Percentiles rank a stretch among this genome's conserved stretches.
phyloP scores from a whole-genome alignment of 2,888 invertebrate species.

The Ptilodon capucinus region DNA sequence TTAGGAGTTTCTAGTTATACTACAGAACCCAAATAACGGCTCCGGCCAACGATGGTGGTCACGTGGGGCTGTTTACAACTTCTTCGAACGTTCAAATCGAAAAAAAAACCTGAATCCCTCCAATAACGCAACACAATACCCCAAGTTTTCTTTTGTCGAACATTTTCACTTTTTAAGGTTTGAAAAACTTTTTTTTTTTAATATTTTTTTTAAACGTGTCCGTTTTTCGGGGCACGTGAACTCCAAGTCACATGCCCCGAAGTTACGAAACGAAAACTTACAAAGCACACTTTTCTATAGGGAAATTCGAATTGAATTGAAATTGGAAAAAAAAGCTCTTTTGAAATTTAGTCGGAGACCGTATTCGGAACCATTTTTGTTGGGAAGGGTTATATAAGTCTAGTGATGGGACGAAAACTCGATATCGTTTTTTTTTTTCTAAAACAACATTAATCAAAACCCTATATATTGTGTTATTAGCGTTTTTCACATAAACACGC shows the following conservation, averaged over 20 bases:
- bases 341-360: not conserved
- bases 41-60: too few relatives aligned
- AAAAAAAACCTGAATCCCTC: too few relatives aligned
- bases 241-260: constrained; percentile 17
- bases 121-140: too few relatives aligned
- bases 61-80: too few relatives aligned
- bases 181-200: not conserved
- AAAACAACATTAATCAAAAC: too few relatives aligned
- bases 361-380: constrained; percentile 12
- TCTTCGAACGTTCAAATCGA: too few relatives aligned
- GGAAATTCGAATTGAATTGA: constrained; percentile 16
- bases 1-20: too few relatives aligned
- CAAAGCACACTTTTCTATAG: not conserved
- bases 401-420: constrained; percentile 2
- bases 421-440: not conserved
- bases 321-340: constrained; percentile 2
- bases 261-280: constrained; percentile 8
- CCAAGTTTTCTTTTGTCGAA: too few relatives aligned
- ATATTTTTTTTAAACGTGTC: constrained; percentile 7
- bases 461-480: too few relatives aligned
- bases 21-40: too few relatives aligned
- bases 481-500: not conserved
- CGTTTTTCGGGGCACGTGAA: constrained; percentile 24
- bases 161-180: too few relatives aligned
- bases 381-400: constrained; percentile 20